Conservation (phyloP, 2,113 vertebrate genomes). For the Melanostigma gelatinosum region DNA sequence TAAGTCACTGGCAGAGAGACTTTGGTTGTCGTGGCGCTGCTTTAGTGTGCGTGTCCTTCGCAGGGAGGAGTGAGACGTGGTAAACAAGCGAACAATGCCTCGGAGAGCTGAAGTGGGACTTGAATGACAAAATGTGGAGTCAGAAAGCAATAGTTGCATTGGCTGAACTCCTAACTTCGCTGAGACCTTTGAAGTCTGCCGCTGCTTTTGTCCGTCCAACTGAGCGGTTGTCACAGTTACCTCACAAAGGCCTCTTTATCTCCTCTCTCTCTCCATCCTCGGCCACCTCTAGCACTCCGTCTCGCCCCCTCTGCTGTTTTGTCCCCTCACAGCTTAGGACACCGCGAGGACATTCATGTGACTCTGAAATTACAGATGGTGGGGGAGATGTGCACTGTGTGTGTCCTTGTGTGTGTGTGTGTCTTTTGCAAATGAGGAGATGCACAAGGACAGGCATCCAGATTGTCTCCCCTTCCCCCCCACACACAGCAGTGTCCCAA, state of each 20-base stretch:
- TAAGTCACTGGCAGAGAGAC: constrained; percentile 14
- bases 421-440: constrained; percentile 34
- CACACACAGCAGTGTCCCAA: constrained; percentile 25
- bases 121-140: constrained; percentile 20
- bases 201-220: constrained; percentile 33
- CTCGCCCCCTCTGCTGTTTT: constrained; percentile 34
- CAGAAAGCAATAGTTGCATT: background rate
- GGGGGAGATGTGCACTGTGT: constrained; percentile 4
- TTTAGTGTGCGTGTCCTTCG: background rate
- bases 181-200: constrained; percentile 48
- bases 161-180: constrained; percentile 42
- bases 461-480: background rate
- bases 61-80: constrained; percentile 21
- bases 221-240: constrained; percentile 67
- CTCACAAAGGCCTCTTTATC: constrained; percentile 76
- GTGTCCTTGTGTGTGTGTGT: constrained; percentile 2
- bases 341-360: constrained; percentile 71
- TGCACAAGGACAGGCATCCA: constrained; percentile 34
- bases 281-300: constrained; percentile 34
- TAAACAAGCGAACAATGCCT: constrained; percentile 43
- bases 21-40: constrained; percentile 54
- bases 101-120: constrained; percentile 5
- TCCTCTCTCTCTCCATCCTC: constrained; percentile 12
- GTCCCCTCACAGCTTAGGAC: constrained; percentile 26
- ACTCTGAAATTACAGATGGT: constrained; percentile 56